Percentiles rank a stretch among this genome's conserved stretches.
phyloP scores from a whole-genome alignment of 2,113 vertebrate genomes.

The Dromaius novaehollandiae region DNA sequence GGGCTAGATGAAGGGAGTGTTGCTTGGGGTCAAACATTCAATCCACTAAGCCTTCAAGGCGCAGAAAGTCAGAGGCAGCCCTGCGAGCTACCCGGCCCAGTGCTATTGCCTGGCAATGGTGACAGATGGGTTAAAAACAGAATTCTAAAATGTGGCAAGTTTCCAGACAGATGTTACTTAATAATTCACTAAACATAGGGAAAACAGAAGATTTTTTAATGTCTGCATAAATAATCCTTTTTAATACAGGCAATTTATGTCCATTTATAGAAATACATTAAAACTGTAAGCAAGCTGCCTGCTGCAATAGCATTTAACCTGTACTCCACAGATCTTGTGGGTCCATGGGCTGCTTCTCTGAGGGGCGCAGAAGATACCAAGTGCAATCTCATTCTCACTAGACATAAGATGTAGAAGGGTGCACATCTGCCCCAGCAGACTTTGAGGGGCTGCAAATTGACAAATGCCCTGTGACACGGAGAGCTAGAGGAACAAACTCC shows the following conservation, averaged over 20 bases:
- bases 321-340: not conserved
- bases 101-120: not conserved
- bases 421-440: not conserved
- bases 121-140: not conserved
- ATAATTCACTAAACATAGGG: not conserved
- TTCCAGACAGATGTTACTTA: not conserved
- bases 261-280: not conserved
- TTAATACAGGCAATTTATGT: not conserved
- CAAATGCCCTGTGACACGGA: not conserved
- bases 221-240: not conserved
- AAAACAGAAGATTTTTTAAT: not conserved
- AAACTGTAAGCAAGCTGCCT: not conserved
- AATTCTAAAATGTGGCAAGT: not conserved
- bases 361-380: not conserved
- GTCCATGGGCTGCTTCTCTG: not conserved
- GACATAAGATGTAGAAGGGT: not conserved
- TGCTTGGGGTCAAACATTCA: not conserved
- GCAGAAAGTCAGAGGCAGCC: not conserved
- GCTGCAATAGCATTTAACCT: not conserved
- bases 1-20: not conserved
- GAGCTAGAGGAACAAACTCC: not conserved
- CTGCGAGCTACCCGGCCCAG: not conserved
- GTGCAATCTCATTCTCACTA: not conserved
- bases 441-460: not conserved
- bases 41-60: not conserved